Base-by-base conservation (phyloP, 23 tunicate species). In the Phallusia fumigata region DNA sequence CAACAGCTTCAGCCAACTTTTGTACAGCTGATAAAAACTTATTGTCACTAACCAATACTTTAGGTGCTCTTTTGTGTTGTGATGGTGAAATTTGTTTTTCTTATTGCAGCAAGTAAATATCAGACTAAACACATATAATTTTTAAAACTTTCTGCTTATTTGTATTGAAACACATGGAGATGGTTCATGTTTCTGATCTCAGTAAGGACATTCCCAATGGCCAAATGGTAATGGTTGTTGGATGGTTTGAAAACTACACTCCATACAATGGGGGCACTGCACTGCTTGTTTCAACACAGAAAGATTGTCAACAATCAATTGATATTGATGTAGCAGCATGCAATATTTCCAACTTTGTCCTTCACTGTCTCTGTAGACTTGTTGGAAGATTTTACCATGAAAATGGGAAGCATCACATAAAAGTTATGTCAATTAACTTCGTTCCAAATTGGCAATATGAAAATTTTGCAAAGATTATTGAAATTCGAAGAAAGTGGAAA, bases 141-240 rank as follows among this genome's bases (percentile, higher is more conserved):
- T n/a, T n/a, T n/a, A n/a, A n/a, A n/a, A n/a, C n/a, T n/a, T n/a
- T n/a, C n/a, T n/a, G n/a, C n/a, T n/a, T n/a, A n/a, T n/a, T n/a
- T n/a, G n/a, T n/a, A n/a, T n/a, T 80, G 83, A 34, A 80, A 30
- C 40, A 52, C 36, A 80, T 80, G 83, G 16, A 80, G n/a, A 52
- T 80, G 32, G 49, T 52, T 30, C 83, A 80, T 80, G 51, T 80
- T 32, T 80, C 83, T 80, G 83, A 80, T 21, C 35, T 80, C 1
- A 3, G 31, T 30, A 3, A 28, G 24, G 83, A 80, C 0, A 19
- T 80, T 26, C 36, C 36, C 73, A 11, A 18, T 13, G 73, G 73
- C 16, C 83, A 80, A 53, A 18, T 52, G 74, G 73, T 80, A 18
- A 52, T 80, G 74, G 73, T 80, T 31, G 73, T 80, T 52, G 83